Evolutionary conservation across 2,888 invertebrate genomes (phyloP), one percentile per base, ranked within the genome.

Genomic region (Ctena decussata): DNA sequence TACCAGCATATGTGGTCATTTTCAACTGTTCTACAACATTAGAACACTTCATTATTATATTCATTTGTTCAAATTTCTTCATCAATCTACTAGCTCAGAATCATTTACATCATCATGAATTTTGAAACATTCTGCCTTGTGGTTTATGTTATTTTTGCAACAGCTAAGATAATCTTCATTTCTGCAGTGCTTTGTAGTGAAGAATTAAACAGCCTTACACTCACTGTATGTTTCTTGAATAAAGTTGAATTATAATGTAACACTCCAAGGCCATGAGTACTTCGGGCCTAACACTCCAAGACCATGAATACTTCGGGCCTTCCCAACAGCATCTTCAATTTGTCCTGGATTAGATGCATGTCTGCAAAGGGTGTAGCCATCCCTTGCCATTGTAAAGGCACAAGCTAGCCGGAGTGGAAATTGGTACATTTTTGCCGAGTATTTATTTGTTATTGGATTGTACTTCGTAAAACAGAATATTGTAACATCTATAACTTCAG

Each of bases 351-450:
- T 75, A 49, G 3, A 32, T 39, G 76, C 80, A 74, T 65, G 27
- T 60, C 60, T 49, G 70, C 80, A 80, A 1, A 80, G 30, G 46
- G 46, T 76, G 71, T 78, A 78, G 21, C 80, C 77, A n/a, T 74
- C 1, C 60, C 78, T 84, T 24, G 79, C 77, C 15, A 84, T 80
- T 18, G 84, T 80, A 27, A 84, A 49, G 35, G 80, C 80, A 77
- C 73, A 73, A 41, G 71, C 71, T 32, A 80, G 60, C 32, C 72
- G 49, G 24, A 80, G 49, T 39, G 80, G 84, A 37, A 80, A 70
- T 35, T 80, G 84, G 15, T 53, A 35, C 24, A 76, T 27, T 27
- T 44, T 75, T 27, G 84, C 79, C 18, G 78, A 18, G 27, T 27
- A 46, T 11, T n/a, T 3, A 37, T 18, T 21, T 3, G 60, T 76